Evolutionary conservation across 2,888 invertebrate genomes (phyloP), one percentile per base, ranked within the genome.

Genomic region (Hofmannophila pseudospretella): DNA sequence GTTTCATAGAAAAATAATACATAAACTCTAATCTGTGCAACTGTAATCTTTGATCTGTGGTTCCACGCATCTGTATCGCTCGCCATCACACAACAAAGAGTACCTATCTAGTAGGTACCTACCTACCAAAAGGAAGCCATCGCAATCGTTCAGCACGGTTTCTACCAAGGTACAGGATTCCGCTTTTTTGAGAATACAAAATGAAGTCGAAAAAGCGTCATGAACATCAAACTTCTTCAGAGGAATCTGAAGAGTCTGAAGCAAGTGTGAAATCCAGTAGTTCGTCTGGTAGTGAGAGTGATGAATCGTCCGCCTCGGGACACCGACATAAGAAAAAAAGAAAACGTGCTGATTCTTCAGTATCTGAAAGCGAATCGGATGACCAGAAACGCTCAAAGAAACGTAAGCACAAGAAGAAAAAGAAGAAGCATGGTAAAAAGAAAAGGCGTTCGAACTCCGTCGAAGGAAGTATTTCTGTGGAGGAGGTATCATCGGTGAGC

Each of bases 391-490:
- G 79, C 11, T 54, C 68, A 3, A 87, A 86, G 45, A 87, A 84
- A 61, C 79, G 85, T 11, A 88, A 87, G 48, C 87, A 87, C 39
- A 87, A 87, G 67, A 87, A 87, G 50, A 88, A 88, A 66, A 88
- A 87, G 65, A 85, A 81, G 67, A 87, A 87, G 52, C 87, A 87
- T 40, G 61, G 57, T 9, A 88, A 88, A 58, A 85, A 76, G 56
- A 86, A 82, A 48, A 67, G 75, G 41, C 81, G 77, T 22, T 67
- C 73, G 1, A 67, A 59, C 38, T 81, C 84, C 1, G 66, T 54
- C 2, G 70, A 56, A 2, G 62, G 63, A 11, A 72, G 68, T 41
- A 64, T 54, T 5, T 76, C 79, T 1, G 67, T 50, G 1, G 74
- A 72, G 32, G 72, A 67, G 16, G 49, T 69, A 30, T 75, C 75